Base-by-base conservation (phyloP, 2,113 vertebrate species). In the Chlamydotis undulata region DNA sequence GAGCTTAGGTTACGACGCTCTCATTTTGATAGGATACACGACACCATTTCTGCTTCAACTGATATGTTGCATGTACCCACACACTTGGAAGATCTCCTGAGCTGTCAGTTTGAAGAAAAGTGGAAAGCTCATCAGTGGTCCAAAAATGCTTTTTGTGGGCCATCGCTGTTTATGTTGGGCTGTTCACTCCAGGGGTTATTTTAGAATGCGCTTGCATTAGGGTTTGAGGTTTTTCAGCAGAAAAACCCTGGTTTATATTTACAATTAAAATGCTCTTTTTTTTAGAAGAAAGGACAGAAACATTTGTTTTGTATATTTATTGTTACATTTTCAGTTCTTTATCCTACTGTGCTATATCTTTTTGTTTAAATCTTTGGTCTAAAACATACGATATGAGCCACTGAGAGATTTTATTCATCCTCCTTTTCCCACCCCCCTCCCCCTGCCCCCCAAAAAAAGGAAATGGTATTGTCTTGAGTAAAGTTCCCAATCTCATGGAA, bases 41-140 rank as follows among this genome's bases (percentile, higher is more conserved):
- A 47, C 16, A 79, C 19, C 6, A 7, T 41, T 88, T 43, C 50
- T 83, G 56, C 55, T 79, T 63, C 29, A 29, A 61, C 43, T 31
- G 53, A 64, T 90, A 35, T 1, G 3, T 53, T 83, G 31, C 68
- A 52, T 8, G 2, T 52, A 83, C n/a, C 65, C 81, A 50, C 6
- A 7, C 10, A 22, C 61, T 91, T 93, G 91, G 85, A 91, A 90
- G 37, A 16, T 79, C 83, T 92, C 53, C 60, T 81, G 43, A 90
- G 47, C n/a, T 94, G 90, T 93, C 76, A 87, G 64, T 88, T 79
- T 95, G 86, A 93, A 93, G 68, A 91, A 81, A 93, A 95, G 84
- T 74, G 35, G 65, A 57, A 96, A 95, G 65, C 37, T 77, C 74
- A 63, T 47, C 69, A 70, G 49, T 45, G 49, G 39, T 83, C 81